Base-by-base conservation (phyloP, 1,140 invertebrate species). In the Phocides pigmalion region DNA sequence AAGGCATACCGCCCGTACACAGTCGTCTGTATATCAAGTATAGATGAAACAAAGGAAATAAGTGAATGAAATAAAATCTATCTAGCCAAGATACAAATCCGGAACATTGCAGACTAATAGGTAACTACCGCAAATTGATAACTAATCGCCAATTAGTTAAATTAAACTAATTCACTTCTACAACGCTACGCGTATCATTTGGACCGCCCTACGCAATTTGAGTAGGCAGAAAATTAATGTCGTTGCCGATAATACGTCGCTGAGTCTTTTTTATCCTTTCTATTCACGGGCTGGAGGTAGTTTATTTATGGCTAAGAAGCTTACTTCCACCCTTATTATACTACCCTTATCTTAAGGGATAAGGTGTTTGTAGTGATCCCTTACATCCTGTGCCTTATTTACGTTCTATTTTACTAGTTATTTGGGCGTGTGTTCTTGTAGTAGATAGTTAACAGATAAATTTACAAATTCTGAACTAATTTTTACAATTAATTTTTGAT, bases 161-260 rank as follows among this genome's bases (percentile, higher is more conserved):
- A n/a, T 6, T 28, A 28, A 4, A 0, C 9, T 28, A 8, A 28
- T 28, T 28, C 6, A 28, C 25, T 1, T 8, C 25, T 28, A 4
- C 6, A 42, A n/a, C 44, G 22, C 19, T 41, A 58, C 17, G 53
- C 70, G 56, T 62, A 20, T 70, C 19, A 62, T 58, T 76, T 72
- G 51, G 6, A 62, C 75, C 68, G 32, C 44, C 32, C 39, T 14
- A 44, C 19, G 63, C 69, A 70, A 81, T 84, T 81, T 78, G 77
- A 79, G 79, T 77, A 81, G 71, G 75, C 81, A 84, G 71, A 83
- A 83, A 83, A 86, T 87, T 84, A 84, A 88, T 88, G 77, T 81
- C 79, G 76, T 72, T 68, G 62, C 67, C 74, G 74, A 82, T 84
- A 84, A 78, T 74, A 71, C 73, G 66, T 64, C 54, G 66, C 62